Base-by-base conservation (phyloP, 2,888 invertebrate species). In the Ischnura elegans region DNA sequence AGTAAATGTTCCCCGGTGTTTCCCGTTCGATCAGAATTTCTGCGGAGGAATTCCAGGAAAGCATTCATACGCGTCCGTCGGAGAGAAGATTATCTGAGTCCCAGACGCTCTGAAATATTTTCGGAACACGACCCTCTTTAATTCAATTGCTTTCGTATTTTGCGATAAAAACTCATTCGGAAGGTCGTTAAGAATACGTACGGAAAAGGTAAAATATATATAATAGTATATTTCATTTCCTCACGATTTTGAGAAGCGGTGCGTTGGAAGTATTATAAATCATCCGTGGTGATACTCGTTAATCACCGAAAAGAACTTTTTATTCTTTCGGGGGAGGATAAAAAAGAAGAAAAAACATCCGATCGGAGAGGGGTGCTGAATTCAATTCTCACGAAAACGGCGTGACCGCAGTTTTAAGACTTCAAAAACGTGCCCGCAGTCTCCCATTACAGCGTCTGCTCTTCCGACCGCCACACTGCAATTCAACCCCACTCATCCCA, bases 131-230 rank as follows among this genome's bases (percentile, higher is more conserved):
- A 6, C 25, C 61, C 61, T 25, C n/a, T n/a, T n/a, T n/a, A n/a
- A 61, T 61, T 61, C 61, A 61, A 61, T 61, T 61, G 61, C 61
- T 61, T 61, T 61, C 61, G n/a, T 61, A n/a, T 61, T 61, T 61
- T 61, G 51, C n/a, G 61, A 61, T 61, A 61, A 61, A n/a, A 61
- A 61, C 61, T 61, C 61, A 61, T 61, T 61, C 25, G 2, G 61
- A 21, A 61, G 61, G 61, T 61, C 61, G 61, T 61, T 61, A 61
- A 61, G 61, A 61, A 61, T 61, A 21, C 61, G 5, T n/a, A 25
- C 5, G 61, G 25, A 25, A 61, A 61, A 51, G 51, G 61, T 61
- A 61, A 61, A 61, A 61, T 61, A 61, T 51, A 51, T 61, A 61
- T 61, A 61, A 61, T 25, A 25, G n/a, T 51, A 51, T 61, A 61